phyloP scores from a whole-genome alignment of 2,113 vertebrate genomes.

The Sus scrofa region DNA sequence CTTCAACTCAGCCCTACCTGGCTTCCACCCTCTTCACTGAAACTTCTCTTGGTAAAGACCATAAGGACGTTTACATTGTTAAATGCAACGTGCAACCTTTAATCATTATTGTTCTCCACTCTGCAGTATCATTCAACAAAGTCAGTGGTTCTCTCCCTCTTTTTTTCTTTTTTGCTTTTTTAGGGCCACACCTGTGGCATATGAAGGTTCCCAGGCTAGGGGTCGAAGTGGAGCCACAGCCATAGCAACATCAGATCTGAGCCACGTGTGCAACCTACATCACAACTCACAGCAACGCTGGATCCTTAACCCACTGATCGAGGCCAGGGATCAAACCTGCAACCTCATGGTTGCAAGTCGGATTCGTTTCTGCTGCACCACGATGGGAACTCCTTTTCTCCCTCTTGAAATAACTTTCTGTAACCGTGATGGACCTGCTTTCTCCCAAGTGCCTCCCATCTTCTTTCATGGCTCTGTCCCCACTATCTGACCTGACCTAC shows the following conservation, averaged over 20 bases:
- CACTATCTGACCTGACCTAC: neutral
- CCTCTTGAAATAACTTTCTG: conserved; percentile 10
- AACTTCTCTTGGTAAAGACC: neutral
- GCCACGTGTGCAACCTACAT: no score
- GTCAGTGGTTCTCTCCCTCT: neutral
- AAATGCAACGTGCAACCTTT: neutral
- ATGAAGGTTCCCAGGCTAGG: no score
- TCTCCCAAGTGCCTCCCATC: neutral
- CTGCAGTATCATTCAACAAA: neutral
- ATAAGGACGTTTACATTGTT: neutral
- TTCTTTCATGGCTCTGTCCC: neutral
- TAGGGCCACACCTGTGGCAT: no score
- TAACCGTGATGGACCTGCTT: neutral
- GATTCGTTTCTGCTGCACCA: no score
- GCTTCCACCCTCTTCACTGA: neutral
- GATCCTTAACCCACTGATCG: no score
- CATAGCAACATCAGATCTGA: no score
- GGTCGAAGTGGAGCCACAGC: no score
- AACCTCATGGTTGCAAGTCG: no score
- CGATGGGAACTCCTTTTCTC: neutral
- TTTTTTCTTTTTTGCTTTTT: no score
- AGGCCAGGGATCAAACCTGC: no score
- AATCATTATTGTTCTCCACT: neutral
- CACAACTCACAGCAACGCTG: no score
- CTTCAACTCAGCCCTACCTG: neutral